Base-by-base conservation (phyloP, 1,140 invertebrate genomes). In the Drepana arcuata region DNA sequence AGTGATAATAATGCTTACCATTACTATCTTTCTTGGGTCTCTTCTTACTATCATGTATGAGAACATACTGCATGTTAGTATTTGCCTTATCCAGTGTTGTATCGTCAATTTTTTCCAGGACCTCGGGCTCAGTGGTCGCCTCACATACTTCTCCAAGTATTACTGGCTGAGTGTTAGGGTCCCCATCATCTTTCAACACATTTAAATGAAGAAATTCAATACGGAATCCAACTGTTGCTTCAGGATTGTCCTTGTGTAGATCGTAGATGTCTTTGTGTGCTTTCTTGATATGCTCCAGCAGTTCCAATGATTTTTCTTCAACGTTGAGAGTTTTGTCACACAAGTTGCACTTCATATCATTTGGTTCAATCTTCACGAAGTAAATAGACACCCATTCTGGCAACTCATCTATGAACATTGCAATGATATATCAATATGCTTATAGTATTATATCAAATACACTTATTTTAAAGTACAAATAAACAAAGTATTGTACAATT, bases 121-220 rank as follows among this genome's bases (percentile, higher is more conserved):
- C 42, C 23, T 66, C 53, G 10, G 51, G 45, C 21, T 66, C 53
- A 1, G 53, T 47, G 0, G 46, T 35, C 1, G 40, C 40, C 27
- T 66, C 66, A 39, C 65, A 71, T 3, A 68, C 46, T 24, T 73
- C 63, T 11, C 57, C 64, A 4, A 75, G 30, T 23, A 75, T 58
- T 1, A 77, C 54, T 5, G 65, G 48, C 6, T 73, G 41, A 3
- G 32, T 34, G 45, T 66, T 69, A 14, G 47, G 33, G 12, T 64
- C 24, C 4, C 27, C 43, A 16, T 67, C 62, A 25, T 71, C 70
- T 37, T 73, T 73, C 12, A 68, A 36, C 33, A 66, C 49, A 47
- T 61, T 73, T 7, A 75, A 52, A 34, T 81, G 60, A n/a, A 81
- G 38, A 36, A 75, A 81, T 31, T 81, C 77, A 16, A 81, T 75